A percentile compares a stretch with the other conserved stretches of the same genome.
These are phyloP conservation scores for Nomada lathburiana DNA, from an alignment of 2,888 invertebrate species.

Conservation along the genomic window DNA sequence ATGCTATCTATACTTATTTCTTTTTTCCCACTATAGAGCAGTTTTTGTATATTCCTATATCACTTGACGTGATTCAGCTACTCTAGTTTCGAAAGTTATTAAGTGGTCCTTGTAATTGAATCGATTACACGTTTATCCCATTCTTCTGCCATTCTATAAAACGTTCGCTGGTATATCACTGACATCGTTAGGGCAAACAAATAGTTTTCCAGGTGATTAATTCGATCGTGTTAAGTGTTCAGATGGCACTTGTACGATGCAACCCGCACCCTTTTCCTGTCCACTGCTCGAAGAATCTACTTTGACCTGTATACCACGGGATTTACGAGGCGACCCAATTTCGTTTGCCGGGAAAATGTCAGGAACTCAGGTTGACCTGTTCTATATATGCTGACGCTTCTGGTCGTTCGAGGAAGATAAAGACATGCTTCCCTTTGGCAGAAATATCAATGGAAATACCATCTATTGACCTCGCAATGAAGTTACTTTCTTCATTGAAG, in stretches of 20 bases:
- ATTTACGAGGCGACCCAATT: slow-evolving; percentile 65
- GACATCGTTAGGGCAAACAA: not conserved
- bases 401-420: slow-evolving; percentile 23
- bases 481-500: slow-evolving; percentile 37
- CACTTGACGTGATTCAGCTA: too few species aligned
- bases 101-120: not conserved
- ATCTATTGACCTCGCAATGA: slow-evolving; percentile 35
- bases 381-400: slow-evolving; percentile 46
- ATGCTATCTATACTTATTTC: too few species aligned
- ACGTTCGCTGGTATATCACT: not conserved
- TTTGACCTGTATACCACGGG: slow-evolving; percentile 55
- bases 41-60: too few species aligned
- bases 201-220: slow-evolving; percentile 12
- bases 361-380: slow-evolving; percentile 58
- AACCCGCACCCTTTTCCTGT: not conserved
- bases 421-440: slow-evolving; percentile 30
- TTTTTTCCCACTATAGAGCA: too few species aligned
- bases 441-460: slow-evolving; percentile 50
- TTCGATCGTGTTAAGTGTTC: slow-evolving; percentile 40
- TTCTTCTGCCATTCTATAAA: not conserved
- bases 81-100: not conserved
- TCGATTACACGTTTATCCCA: not conserved
- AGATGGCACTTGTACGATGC: slow-evolving; percentile 7
- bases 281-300: slow-evolving; percentile 47
- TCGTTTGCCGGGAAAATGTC: slow-evolving; percentile 63